Base-by-base conservation (phyloP, 2,797 vertebrate genomes). In the Anguilla pacifica region DNA sequence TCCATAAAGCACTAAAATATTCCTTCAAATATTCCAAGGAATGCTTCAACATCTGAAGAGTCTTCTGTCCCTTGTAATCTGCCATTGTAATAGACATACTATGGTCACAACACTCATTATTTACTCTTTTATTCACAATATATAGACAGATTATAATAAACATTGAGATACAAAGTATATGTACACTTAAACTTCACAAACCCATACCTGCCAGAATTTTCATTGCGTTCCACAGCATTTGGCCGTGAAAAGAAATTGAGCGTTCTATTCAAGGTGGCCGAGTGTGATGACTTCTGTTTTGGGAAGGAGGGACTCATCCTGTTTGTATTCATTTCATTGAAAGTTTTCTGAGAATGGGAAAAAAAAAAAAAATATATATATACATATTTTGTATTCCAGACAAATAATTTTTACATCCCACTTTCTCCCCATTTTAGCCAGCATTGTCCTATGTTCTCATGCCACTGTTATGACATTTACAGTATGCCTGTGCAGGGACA, bases 11-110 rank as follows among this genome's bases (percentile, higher is more conserved):
- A 81, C 64, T 97, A 99, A 93, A 99, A 97, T 95, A 99, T 96
- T 3, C 94, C 98, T 96, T 99, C 97, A 96, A 99, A 99, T 96
- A 99, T 98, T 92, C 97, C 97, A 89, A 97, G 72, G 87, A 97
- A 97, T 88, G 94, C 93, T 86, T 97, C 96, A 55, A 97, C 94
- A 94, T 98, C 97, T 83, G 92, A 93, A 90, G 88, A 91, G 93
- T 93, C 93, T 92, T 95, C 94, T 88, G 95, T 94, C 84, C 83
- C 90, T 92, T 91, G 90, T 67, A 90, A 85, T 59, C 92, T 93
- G 90, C 31, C 90, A 67, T 28, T 77, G 85, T 72, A 67, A 25
- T 67, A 89, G 35, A 57, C 31, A 86, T 55, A 19, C 82, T 83
- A 55, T 83, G 72, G 72, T 51, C 57, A 61, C 35, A 86, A 55